Evolutionary conservation across 2,888 invertebrate genomes (phyloP).

Genomic region (Drosophila multiciliata): DNA sequence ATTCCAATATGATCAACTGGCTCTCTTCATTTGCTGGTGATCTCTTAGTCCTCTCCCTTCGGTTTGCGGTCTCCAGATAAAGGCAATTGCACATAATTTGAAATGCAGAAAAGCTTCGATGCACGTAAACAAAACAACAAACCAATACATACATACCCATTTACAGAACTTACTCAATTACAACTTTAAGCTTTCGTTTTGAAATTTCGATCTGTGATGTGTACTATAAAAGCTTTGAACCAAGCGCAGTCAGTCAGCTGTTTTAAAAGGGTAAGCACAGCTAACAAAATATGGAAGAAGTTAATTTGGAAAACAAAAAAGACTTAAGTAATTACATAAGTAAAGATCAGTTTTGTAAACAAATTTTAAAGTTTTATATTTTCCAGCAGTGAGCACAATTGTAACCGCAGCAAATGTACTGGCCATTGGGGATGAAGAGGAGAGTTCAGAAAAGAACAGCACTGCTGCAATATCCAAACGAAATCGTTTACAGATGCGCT

Average conservation of each 20-base stretch:
- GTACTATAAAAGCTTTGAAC: not conserved
- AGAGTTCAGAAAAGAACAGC: not conserved
- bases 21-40: not conserved
- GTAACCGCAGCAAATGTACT: not conserved
- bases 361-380: not conserved
- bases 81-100: too few species aligned
- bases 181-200: not conserved
- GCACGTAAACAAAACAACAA: not conserved
- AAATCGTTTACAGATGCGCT: not conserved
- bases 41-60: not conserved
- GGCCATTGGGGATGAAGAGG: not conserved
- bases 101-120: not conserved
- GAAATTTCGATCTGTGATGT: not conserved
- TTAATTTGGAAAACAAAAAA: not conserved
- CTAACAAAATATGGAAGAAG: not conserved
- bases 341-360: not conserved
- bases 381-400: not conserved
- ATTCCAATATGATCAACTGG: not conserved
- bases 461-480: not conserved
- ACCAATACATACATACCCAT: not conserved
- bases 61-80: not conserved
- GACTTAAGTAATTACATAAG: slow-evolving; percentile 3
- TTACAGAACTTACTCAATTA: not conserved
- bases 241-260: not conserved
- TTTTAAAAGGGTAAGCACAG: not conserved